Conservation (phyloP, 2,113 vertebrate genomes). For the Drymodes brunneopygia region DNA sequence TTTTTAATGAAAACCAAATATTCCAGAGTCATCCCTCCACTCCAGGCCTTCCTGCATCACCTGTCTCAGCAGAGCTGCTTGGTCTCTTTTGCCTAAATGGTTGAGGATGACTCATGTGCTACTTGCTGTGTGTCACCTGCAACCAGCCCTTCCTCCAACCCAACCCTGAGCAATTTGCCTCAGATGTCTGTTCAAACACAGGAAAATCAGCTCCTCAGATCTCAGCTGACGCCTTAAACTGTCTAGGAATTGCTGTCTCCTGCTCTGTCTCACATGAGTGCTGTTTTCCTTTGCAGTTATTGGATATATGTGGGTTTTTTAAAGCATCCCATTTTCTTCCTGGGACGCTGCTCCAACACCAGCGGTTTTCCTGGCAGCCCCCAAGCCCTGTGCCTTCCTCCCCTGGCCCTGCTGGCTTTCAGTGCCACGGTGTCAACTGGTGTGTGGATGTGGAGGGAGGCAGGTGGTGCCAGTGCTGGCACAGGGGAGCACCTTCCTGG, state of each 20-base stretch:
- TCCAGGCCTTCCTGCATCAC: background rate
- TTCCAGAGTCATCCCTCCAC: background rate
- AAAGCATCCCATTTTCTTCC: background rate
- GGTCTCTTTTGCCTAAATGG: background rate
- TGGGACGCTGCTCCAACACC: background rate
- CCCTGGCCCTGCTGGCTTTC: accelerated
- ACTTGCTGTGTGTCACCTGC: accelerated
- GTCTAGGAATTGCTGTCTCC: background rate
- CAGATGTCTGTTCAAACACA: background rate
- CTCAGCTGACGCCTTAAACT: background rate
- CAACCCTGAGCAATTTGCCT: background rate
- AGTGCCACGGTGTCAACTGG: background rate
- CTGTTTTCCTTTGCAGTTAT: background rate
- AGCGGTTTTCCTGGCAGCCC: background rate
- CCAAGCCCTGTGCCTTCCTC: background rate
- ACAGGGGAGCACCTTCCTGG: background rate
- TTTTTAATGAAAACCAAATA: background rate
- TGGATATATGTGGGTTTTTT: background rate
- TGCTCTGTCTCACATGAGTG: background rate
- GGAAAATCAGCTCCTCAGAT: background rate
- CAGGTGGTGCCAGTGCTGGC: background rate
- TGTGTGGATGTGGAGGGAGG: slow-evolving; percentile 15
- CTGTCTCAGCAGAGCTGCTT: background rate
- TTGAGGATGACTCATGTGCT: background rate
- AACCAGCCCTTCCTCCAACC: background rate